Base-by-base conservation (phyloP, 2,113 vertebrate species). In the Calyptomena viridis region DNA sequence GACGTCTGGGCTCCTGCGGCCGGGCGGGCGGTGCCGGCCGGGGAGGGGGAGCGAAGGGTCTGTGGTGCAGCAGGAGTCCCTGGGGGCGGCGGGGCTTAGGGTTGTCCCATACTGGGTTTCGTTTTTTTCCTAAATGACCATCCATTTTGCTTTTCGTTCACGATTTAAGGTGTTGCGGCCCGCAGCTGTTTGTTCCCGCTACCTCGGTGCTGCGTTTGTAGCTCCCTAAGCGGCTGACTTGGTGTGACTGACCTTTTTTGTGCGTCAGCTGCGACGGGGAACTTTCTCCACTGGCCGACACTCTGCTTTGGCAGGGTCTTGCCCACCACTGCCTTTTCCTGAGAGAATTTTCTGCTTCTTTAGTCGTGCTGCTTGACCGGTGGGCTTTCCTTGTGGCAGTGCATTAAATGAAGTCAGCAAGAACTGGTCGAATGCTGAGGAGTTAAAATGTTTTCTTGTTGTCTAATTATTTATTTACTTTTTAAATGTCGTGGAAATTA, bases 1-100 rank as follows among this genome's bases (percentile, higher is more conserved):
- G 19, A 24, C 21, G 35, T 46, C 23, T 27, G 18, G 37, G 42
- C 27, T 33, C n/a, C 12, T 22, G 55, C 14, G 21, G 59, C 10
- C 12, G 27, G 20, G 13, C 22, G 5, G n/a, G 25, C 8, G 20
- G 53, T 18, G 40, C 72, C 2, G 25, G 27, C 22, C 1, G 37
- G 14, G 21, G 11, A 6, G 4, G n/a, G 7, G 11, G 11, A 3
- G 59, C 1, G 14, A 31, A 40, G 30, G 33, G 24, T 44, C 19
- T 35, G 3, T 9, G 16, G 6, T 12, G 1, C 13, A 3, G 46
- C 12, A 39, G 39, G 7, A 5, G 17, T 14, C 9, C 12, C 9
- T 7, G 25, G 27, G 5, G 5, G 31, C 22, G 17, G 17, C 11
- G 8, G 3, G 7, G 14, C 14, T 20, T 30, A 17, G 19, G 30